phyloP scores from a whole-genome alignment of 37 sponge, comb jelly and placozoan genomes.

The Ephydatia muelleri region DNA sequence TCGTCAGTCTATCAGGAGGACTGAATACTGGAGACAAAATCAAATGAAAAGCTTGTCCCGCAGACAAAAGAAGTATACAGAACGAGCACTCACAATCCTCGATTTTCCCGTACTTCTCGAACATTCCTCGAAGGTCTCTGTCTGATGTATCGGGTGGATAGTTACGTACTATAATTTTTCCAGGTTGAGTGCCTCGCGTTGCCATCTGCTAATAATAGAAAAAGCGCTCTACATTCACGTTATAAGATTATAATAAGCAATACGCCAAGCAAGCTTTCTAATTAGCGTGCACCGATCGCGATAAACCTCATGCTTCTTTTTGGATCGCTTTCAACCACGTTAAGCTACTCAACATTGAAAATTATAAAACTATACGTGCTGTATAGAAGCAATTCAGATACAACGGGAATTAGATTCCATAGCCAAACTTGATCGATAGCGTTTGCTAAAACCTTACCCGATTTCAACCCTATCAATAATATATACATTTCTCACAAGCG shows the following conservation, averaged over 20 bases:
- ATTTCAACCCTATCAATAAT: too few relatives aligned
- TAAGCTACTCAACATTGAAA: neutral
- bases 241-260: too few relatives aligned
- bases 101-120: slow-evolving; percentile 73
- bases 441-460: neutral
- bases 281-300: neutral
- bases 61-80: neutral
- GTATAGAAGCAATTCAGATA: neutral
- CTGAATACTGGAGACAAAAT: slow-evolving; percentile 38
- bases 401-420: neutral
- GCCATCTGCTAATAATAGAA: neutral
- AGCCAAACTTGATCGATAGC: neutral
- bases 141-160: slow-evolving; percentile 51
- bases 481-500: neutral
- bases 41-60: neutral
- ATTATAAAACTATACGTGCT: neutral
- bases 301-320: neutral
- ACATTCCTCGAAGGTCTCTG: slow-evolving; percentile 55
- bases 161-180: slow-evolving; percentile 63
- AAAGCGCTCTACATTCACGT: neutral
- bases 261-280: neutral
- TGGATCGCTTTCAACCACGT: neutral
- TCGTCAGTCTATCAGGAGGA: slow-evolving; percentile 46
- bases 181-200: neutral
- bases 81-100: slow-evolving; percentile 60